Evolutionary conservation across 2,888 invertebrate genomes (phyloP), one percentile per base, ranked within the genome.

Genomic region (Allygus modestus): DNA sequence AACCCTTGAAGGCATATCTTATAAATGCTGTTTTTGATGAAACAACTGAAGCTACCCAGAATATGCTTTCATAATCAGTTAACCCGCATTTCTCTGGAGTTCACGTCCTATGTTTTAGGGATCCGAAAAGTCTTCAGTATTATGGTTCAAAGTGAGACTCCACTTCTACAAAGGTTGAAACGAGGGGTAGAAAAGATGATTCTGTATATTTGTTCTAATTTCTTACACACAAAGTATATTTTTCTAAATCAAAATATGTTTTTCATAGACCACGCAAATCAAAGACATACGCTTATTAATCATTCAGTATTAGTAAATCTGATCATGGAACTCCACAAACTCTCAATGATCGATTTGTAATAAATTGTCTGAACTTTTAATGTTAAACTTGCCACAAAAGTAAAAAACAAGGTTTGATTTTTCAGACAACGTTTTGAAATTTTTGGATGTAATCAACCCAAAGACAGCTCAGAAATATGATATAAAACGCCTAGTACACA

Each of bases 101-200:
- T 85, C 26, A 83, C 81, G 83, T 84, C 85, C n/a, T 84, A 84
- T 71, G 33, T 73, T 12, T 41, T 85, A 20, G 83, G 81, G 15
- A 31, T 84, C n/a, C 33, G 84, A n/a, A 81, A 28, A 12, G 84
- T 73, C 28, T 85, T 85, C 26, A 85, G 84, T 69, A 33, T 33
- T 26, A 41, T 84, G 41, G 81, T 84, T 73, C 84, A 85, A 71
- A 51, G 46, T 17, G 75, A 81, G 41, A 41, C 69, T 20, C 83
- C 81, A 43, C 51, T 85, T 17, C 51, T 85, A 5, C 65, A 85
- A 26, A n/a, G 26, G 12, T 51, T 83, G 31, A 37, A 37, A 37
- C 37, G 5, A 7, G 37, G 9, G 37, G 37, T 37, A 9, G 37
- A 37, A 37, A 37, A 37, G 9, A 37, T 37, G 37, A 4, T 37